A percentile compares a stretch with the other conserved stretches of the same genome.
These are phyloP conservation scores for Chrysogorgia sp. DNA, from an alignment of 92 coral and sea anemone genomes.

Conservation along the genomic window DNA sequence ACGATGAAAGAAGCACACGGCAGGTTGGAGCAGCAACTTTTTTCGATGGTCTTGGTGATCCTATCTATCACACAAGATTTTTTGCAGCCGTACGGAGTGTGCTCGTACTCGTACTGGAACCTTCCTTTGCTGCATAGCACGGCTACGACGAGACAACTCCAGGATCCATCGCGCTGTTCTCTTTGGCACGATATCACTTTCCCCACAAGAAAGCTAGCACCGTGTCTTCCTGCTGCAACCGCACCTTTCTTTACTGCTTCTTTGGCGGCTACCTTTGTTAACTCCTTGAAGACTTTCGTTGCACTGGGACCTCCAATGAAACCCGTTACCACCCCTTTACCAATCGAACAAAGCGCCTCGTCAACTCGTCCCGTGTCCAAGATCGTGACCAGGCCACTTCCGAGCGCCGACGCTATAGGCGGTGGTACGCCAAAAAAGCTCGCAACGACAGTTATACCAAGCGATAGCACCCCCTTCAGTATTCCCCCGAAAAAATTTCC, in stretches of 20 bases:
- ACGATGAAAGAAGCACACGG: constrained; percentile 58
- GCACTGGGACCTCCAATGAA: background rate
- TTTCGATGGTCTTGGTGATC: constrained; percentile 52
- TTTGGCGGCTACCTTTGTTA: constrained; percentile 2
- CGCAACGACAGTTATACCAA: constrained; percentile 2
- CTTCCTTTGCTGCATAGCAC: constrained; percentile 46
- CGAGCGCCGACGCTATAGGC: background rate
- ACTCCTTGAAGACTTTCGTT: background rate
- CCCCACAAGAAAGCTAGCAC: background rate
- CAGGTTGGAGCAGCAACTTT: constrained; percentile 61
- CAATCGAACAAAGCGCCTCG: constrained; percentile 2
- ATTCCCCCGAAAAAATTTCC: background rate
- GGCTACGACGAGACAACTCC: constrained; percentile 41
- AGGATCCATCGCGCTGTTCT: constrained; percentile 10
- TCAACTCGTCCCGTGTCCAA: constrained; percentile 29
- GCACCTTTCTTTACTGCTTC: background rate
- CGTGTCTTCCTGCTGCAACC: background rate
- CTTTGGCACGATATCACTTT: background rate
- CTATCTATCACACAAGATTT: constrained; percentile 59
- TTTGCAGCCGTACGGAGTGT: constrained; percentile 58
- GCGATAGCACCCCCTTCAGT: background rate
- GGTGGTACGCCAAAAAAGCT: background rate
- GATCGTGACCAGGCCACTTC: constrained; percentile 6
- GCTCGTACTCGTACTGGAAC: constrained; percentile 55
- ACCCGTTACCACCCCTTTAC: background rate